These are phyloP conservation scores for Champsocephalus esox DNA, from an alignment of 2,797 vertebrate species.

Conservation along the genomic window DNA sequence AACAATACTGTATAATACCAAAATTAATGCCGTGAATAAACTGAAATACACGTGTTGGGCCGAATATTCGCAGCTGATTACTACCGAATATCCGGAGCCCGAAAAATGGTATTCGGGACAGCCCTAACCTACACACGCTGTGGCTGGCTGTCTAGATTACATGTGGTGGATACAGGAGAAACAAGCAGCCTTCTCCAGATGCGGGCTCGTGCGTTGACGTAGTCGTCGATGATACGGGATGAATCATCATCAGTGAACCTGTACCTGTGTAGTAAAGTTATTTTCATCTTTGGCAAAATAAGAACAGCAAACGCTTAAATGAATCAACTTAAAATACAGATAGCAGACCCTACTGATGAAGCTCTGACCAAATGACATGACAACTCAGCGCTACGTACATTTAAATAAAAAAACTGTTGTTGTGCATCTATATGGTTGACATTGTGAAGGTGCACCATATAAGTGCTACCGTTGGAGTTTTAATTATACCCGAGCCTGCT, in stretches of 20 bases:
- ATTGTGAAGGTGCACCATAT: neutral
- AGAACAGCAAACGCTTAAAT: neutral
- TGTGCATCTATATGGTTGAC: neutral
- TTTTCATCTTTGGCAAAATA: neutral
- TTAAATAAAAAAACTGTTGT: no score
- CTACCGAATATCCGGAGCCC: no score
- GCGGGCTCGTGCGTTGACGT: constrained; percentile 25
- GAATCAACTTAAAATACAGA: neutral
- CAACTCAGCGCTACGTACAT: neutral
- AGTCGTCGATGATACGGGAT: neutral
- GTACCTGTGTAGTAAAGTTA: neutral
- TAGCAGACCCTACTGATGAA: neutral
- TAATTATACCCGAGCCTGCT: no score
- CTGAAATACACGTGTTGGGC: no score
- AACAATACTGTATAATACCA: no score
- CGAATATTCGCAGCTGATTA: no score
- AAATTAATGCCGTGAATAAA: no score
- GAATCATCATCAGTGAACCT: neutral
- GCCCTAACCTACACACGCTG: no score
- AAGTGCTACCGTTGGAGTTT: neutral
- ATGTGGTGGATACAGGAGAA: constrained; percentile 24
- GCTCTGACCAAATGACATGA: neutral
- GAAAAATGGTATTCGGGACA: no score
- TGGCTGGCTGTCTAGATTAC: no score
- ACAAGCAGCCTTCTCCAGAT: constrained; percentile 43